Evolutionary conservation across 2,888 invertebrate species (phyloP), one percentile per base, ranked within the genome.

Genomic region (Gortyna flavago): DNA sequence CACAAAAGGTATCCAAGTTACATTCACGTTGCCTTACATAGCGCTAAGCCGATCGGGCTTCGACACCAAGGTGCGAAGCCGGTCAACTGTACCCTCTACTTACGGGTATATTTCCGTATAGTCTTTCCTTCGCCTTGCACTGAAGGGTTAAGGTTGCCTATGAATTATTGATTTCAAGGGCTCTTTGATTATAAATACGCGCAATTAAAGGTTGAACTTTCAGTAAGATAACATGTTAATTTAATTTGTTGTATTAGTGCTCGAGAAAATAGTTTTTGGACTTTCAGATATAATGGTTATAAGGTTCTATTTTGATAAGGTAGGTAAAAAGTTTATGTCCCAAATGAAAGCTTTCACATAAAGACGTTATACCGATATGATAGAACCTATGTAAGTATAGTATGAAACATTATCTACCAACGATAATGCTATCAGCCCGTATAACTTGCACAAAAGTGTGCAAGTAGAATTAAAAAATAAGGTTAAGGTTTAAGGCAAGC

Each of bases 21-120:
- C 91, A 93, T 94, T 94, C 93, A 93, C 93, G 92, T 92, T 91
- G 89, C 85, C 85, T 87, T 82, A 84, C 77, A 62, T 54, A 85
- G 85, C 84, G 81, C 87, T 95, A 94, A 95, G 93, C 93, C 92
- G 93, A 93, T 93, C 85, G 75, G 92, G 93, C 93, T 93, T 93
- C 92, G 87, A 86, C 88, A 89, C 84, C 92, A 94, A 95, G 93
- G 94, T 91, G 92, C 77, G 96, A 96, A 95, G 91, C 95, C 95
- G 66, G 81, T 87, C 89, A 91, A 94, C 84, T 86, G 91, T 72
- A 38, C 68, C 61, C 61, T 44, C 89, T 87, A 93, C 91, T 92
- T 92, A 90, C 83, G 83, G 80, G 88, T 91, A 88, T 93, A 93
- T 94, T 94, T 95, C 93, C 94, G 94, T 90, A 88, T 91, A 90